These are phyloP conservation scores for Lutraria rhynchaena DNA, from an alignment of 1,140 invertebrate genomes.

Conservation along the genomic window DNA sequence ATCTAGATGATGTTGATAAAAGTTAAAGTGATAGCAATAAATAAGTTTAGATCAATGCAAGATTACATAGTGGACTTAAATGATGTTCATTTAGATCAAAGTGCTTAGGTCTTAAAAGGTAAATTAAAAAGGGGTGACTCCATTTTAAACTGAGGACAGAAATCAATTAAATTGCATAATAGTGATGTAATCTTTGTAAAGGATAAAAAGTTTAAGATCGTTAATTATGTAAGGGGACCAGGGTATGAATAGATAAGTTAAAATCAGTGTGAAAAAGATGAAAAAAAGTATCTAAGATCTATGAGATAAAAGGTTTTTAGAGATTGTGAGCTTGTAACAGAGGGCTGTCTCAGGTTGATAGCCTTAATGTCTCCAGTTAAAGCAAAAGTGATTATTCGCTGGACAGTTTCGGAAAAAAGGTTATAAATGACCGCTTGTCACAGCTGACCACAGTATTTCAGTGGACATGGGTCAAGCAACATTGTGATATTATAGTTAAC, in stretches of 20 bases:
- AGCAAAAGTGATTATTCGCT: conserved; percentile 30
- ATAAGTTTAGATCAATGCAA: conserved; percentile 33
- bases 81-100: conserved; percentile 47
- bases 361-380: conserved; percentile 35
- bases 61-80: conserved; percentile 23
- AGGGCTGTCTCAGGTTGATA: conserved; percentile 1
- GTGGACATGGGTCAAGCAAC: neutral
- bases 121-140: conserved; percentile 1
- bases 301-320: conserved; percentile 33
- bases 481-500: neutral
- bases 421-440: conserved; percentile 41
- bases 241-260: conserved; percentile 47
- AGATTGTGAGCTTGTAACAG: conserved; percentile 3
- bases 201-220: conserved; percentile 40
- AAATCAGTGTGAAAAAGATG: conserved; percentile 16
- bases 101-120: conserved; percentile 17
- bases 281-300: conserved; percentile 17
- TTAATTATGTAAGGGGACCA: conserved; percentile 22
- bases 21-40: conserved; percentile 25
- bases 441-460: conserved; percentile 12
- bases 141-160: conserved; percentile 42
- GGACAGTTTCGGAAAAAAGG: conserved; percentile 20
- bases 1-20: too few species aligned
- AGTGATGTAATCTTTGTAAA: conserved; percentile 36
- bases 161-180: conserved; percentile 42